Evolutionary conservation across 2,797 vertebrate genomes (phyloP).

Genomic region (Protonibea diacanthus): DNA sequence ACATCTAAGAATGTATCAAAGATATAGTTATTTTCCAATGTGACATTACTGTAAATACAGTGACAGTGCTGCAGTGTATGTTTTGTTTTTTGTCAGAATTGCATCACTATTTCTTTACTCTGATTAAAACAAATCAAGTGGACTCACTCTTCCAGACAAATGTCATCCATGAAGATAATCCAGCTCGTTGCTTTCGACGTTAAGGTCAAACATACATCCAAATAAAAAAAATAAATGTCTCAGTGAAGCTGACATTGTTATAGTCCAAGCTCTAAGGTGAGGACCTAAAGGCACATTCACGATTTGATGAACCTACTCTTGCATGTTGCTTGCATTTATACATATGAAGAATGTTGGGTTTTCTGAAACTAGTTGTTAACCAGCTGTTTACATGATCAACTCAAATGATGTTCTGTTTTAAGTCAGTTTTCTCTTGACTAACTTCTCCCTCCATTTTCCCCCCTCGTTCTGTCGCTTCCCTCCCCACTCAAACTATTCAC

Average conservation of each 20-base stretch:
- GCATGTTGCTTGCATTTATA: background rate
- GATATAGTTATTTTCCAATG: too few relatives aligned
- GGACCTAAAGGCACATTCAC: background rate
- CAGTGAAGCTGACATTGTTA: slow-evolving; percentile 14
- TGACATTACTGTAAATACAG: too few relatives aligned
- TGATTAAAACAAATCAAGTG: too few relatives aligned
- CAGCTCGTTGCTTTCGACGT: background rate
- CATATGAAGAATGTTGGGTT: background rate
- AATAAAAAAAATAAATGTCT: slow-evolving; percentile 1
- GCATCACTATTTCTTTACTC: background rate
- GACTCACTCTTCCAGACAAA: too few relatives aligned
- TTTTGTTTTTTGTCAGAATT: background rate
- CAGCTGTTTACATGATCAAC: background rate
- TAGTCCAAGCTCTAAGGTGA: background rate
- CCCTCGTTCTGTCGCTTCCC: background rate
- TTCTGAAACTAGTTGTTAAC: background rate
- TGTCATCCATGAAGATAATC: background rate
- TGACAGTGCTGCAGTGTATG: background rate
- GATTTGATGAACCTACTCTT: background rate
- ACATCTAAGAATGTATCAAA: background rate
- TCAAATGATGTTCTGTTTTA: background rate
- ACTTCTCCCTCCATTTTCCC: background rate
- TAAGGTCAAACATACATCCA: background rate
- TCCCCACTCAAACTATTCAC: slow-evolving; percentile 4
- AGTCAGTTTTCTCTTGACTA: background rate